These are phyloP conservation scores for Anarsia innoxiella DNA, from an alignment of 2,888 invertebrate species.

Conservation along the genomic window DNA sequence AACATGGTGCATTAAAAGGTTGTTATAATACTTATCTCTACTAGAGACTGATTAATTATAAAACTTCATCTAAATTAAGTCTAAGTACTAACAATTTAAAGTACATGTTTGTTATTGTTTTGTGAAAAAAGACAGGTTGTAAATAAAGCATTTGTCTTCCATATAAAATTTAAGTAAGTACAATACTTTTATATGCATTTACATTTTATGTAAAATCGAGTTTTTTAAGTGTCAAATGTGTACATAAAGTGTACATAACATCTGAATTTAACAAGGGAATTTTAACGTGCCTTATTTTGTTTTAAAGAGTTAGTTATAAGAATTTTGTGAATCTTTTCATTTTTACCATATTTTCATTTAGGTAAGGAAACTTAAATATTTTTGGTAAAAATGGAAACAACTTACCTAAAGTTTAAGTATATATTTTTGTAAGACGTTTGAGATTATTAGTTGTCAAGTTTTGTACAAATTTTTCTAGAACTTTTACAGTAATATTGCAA, in stretches of 20 bases:
- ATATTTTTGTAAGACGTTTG: constrained; percentile 33
- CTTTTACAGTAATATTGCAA: constrained; percentile 58
- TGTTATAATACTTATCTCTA: constrained; percentile 38
- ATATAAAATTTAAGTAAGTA: constrained; percentile 38
- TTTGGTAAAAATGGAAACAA: too few relatives aligned
- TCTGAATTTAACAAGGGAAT: constrained; percentile 26
- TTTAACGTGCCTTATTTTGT: constrained; percentile 36
- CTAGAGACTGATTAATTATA: constrained; percentile 69
- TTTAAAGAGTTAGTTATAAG: constrained; percentile 3
- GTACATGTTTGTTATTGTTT: constrained; percentile 33
- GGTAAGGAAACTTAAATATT: too few relatives aligned
- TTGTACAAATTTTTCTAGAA: constrained; percentile 59
- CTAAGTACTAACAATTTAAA: constrained; percentile 28
- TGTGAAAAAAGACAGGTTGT: constrained; percentile 48
- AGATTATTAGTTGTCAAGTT: constrained; percentile 49
- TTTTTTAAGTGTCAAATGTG: constrained; percentile 4
- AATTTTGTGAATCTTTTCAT: constrained; percentile 3
- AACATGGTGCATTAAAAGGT: constrained; percentile 37
- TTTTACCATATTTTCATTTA: constrained; percentile 7
- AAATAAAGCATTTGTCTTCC: constrained; percentile 49
- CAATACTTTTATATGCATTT: constrained; percentile 35
- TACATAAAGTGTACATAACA: constrained; percentile 16
- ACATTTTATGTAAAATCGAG: constrained; percentile 15
- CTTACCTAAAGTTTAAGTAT: too few relatives aligned
- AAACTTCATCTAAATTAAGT: constrained; percentile 40